Conservation (phyloP, 2,113 vertebrate species). For the Ondatra zibethicus region DNA sequence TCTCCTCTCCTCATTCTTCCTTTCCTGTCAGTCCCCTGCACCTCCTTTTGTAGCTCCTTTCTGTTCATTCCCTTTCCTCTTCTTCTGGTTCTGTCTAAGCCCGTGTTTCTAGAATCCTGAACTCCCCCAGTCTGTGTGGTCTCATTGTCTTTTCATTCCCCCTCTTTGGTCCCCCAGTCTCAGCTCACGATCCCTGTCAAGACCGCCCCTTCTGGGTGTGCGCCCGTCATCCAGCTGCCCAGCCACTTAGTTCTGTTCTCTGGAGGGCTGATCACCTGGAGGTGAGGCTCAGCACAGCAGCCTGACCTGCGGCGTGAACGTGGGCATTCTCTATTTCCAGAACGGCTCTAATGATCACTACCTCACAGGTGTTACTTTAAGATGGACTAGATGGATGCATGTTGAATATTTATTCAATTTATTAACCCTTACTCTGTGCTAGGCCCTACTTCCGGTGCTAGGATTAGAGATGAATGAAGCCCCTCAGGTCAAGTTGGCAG, state of each 20-base stretch:
- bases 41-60: neutral
- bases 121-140: neutral
- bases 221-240: fast-evolving
- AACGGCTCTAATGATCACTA: neutral
- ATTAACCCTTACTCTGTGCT: neutral
- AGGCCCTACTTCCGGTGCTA: neutral
- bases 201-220: neutral
- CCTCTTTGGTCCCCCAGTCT: neutral
- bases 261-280: neutral
- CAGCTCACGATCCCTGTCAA: neutral
- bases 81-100: neutral
- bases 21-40: neutral
- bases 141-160: neutral
- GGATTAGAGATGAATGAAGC: neutral
- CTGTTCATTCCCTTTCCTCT: too few relatives aligned
- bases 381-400: neutral
- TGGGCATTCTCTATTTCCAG: constrained; percentile 25
- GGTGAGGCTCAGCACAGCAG: neutral
- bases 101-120: neutral
- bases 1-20: neutral
- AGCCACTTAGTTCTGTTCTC: neutral
- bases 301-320: neutral
- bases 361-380: neutral
- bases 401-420: neutral
- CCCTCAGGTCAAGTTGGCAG: neutral